Base-by-base conservation (phyloP, 2,888 invertebrate genomes). In the Conchocele bisecta region DNA sequence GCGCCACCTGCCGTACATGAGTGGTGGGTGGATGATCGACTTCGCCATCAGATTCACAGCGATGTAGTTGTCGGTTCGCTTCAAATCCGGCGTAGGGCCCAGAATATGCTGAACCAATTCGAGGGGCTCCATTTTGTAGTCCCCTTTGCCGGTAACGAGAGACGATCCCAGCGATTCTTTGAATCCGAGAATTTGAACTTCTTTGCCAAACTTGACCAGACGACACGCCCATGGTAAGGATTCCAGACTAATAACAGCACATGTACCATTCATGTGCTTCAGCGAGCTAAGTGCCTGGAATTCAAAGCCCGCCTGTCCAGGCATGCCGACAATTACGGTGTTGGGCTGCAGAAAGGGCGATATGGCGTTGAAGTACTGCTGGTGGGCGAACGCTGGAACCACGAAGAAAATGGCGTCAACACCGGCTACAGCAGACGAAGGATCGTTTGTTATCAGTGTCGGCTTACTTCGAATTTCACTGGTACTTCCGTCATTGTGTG, bases 321-420 rank as follows among this genome's bases (percentile, higher is more conserved):
- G 86, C 65, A 84, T 68, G 1, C 86, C 88, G 15, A 83, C 79
- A 6, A 88, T 74, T 11, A 82, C 72, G 0, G 84, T 77, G 39
- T 84, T 83, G 3, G 81, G 78, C 33, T 83, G 67, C 1, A 88
- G 29, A 44, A 78, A 72, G 4, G 82, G 79, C 28, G 70, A 64
- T 26, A 88, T 76, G 5, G 79, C 83, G 24, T 75, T 54, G 29
- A 88, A 79, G 61, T 88, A 88, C 44, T 77, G 71, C 37, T 75
- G 79, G 63, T 88, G 88, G 1, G 86, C 88, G 56, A 87, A 88
- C 0, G 86, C 88, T 11, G 88, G 88, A 0, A 88, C 86, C 0
- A 81, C 79, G 46, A 88, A 74, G 26, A 85, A 82, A 13, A 88
- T 72, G 20, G 84, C 71, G 46, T 83, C 81, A 1, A 79, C 82